Conservation (phyloP, 1,140 invertebrate species). For the Drosophila lacertosa region DNA sequence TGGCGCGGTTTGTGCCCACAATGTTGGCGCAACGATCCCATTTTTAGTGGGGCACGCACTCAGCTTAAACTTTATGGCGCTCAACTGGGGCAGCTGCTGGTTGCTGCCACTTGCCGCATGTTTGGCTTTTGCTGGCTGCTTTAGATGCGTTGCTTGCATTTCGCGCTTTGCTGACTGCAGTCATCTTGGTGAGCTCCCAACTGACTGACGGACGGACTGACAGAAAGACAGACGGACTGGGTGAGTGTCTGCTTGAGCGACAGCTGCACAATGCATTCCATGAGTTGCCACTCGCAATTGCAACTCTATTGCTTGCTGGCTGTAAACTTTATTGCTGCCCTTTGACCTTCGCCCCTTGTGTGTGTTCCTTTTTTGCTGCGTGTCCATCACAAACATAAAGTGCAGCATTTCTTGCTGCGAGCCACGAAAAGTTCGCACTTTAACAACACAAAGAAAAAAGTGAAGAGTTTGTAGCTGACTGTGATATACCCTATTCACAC, state of each 20-base stretch:
- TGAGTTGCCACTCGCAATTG: slow-evolving; percentile 25
- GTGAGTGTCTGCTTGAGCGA: slow-evolving; percentile 46
- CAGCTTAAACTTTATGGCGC: slow-evolving; percentile 33
- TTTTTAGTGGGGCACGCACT: slow-evolving; percentile 26
- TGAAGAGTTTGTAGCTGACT: too few relatives aligned
- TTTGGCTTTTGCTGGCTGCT: slow-evolving; percentile 42
- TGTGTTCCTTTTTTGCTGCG: slow-evolving; percentile 1
- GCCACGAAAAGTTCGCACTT: slow-evolving; percentile 21
- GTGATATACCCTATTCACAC: too few relatives aligned
- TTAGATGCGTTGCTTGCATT: slow-evolving; percentile 62
- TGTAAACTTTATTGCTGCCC: slow-evolving; percentile 72
- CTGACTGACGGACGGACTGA: slow-evolving; percentile 1
- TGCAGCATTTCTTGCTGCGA: slow-evolving; percentile 27
- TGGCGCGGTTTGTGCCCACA: slow-evolving; percentile 68
- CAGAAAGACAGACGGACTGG: slow-evolving; percentile 22
- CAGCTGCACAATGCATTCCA: slow-evolving; percentile 44
- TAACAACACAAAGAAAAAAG: background rate
- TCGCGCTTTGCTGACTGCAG: slow-evolving; percentile 68
- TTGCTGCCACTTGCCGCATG: slow-evolving; percentile 1
- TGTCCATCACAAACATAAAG: slow-evolving; percentile 39
- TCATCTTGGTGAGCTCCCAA: slow-evolving; percentile 36
- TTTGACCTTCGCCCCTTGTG: slow-evolving; percentile 36
- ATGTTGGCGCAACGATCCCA: slow-evolving; percentile 44
- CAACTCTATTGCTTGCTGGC: slow-evolving; percentile 42
- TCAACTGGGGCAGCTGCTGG: slow-evolving; percentile 20